Evolutionary conservation across 2,888 invertebrate genomes (phyloP).

Genomic region (Rhagonycha fulva): DNA sequence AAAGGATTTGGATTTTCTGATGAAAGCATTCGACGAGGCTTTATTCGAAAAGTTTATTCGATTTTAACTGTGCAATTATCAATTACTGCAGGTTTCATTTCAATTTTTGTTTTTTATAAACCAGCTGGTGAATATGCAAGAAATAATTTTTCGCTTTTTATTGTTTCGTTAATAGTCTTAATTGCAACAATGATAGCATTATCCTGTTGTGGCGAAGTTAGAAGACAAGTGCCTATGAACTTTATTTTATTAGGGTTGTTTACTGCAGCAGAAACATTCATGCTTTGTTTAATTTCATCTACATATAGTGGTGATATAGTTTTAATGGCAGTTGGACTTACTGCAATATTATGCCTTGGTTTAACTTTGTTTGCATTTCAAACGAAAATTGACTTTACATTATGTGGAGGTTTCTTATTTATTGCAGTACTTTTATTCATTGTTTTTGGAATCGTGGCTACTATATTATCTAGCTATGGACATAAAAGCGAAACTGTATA

Average conservation of each 20-base stretch:
- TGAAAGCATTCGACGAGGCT: constrained; percentile 70
- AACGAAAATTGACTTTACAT: constrained; percentile 86
- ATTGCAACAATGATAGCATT: constrained; percentile 80
- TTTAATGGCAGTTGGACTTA: constrained; percentile 86
- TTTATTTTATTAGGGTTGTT: constrained; percentile 86
- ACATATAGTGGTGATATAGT: constrained; percentile 64
- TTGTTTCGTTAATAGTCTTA: constrained; percentile 47
- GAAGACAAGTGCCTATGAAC: constrained; percentile 85
- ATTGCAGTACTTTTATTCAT: constrained; percentile 77
- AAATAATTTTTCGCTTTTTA: constrained; percentile 62
- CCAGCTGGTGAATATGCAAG: constrained; percentile 65
- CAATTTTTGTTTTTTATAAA: constrained; percentile 72
- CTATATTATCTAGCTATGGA: constrained; percentile 47
- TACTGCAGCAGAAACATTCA: constrained; percentile 79
- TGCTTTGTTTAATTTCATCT: constrained; percentile 75
- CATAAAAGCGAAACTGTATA: constrained; percentile 60
- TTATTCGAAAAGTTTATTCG: constrained; percentile 81
- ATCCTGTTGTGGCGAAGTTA: constrained; percentile 84
- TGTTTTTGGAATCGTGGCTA: constrained; percentile 76
- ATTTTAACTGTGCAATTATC: constrained; percentile 83
- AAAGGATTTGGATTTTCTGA: constrained; percentile 74
- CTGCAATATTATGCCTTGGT: constrained; percentile 80
- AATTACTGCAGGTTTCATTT: constrained; percentile 78
- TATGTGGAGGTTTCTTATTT: constrained; percentile 77
- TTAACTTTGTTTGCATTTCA: constrained; percentile 93